phyloP scores from a whole-genome alignment of 2,888 invertebrate genomes.

The Polydrusus tereticollis region DNA sequence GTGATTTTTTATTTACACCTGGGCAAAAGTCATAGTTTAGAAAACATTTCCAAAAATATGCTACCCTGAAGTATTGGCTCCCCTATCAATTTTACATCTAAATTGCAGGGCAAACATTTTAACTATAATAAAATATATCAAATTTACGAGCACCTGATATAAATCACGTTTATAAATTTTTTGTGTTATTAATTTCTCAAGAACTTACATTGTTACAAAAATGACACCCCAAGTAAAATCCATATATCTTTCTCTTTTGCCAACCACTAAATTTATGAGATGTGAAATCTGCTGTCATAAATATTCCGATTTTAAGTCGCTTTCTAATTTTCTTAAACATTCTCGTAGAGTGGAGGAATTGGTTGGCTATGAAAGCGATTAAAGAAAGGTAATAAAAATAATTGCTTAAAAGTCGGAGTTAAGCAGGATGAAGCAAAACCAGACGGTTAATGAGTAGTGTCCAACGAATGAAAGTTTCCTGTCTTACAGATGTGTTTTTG shows the following conservation, averaged over 20 bases:
- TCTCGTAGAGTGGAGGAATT: conserved; percentile 26
- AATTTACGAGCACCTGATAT: no score
- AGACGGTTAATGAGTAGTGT: conserved; percentile 10
- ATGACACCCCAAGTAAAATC: background rate
- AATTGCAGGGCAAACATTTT: no score
- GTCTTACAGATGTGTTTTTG: conserved; percentile 1
- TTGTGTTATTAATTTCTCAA: no score
- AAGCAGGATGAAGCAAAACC: conserved; percentile 14
- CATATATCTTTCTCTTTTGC: background rate
- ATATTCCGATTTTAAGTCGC: conserved; percentile 43
- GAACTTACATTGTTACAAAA: no score
- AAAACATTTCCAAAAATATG: no score
- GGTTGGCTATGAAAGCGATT: conserved; percentile 20
- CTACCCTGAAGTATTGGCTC: no score
- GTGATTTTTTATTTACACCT: no score
- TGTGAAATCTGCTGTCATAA: conserved; percentile 39
- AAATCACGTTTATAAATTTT: no score
- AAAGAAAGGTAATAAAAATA: conserved; percentile 34
- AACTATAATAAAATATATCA: no score
- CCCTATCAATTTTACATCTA: no score
- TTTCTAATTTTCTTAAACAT: conserved; percentile 45
- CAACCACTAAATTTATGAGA: conserved; percentile 19
- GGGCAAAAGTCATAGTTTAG: no score
- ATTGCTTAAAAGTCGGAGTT: conserved; percentile 19
- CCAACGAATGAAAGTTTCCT: conserved; percentile 7